phyloP scores from a whole-genome alignment of 2,888 invertebrate genomes.

The Hymenopus coronatus region DNA sequence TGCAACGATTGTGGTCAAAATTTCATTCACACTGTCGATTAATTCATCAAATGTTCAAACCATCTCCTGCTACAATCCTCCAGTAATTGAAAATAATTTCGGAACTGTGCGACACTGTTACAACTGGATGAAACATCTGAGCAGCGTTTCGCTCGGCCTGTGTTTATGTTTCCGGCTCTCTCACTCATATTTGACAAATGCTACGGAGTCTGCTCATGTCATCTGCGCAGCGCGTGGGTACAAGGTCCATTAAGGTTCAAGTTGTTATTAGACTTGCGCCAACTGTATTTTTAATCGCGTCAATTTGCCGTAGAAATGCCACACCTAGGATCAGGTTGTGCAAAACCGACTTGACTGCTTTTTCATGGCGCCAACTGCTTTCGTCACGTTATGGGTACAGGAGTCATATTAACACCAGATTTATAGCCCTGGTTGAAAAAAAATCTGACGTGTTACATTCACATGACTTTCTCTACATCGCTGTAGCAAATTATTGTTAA shows the following conservation, averaged over 20 bases:
- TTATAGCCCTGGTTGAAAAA: background rate
- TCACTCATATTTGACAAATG: background rate
- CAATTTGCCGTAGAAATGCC: background rate
- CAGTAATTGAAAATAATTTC: too few species aligned
- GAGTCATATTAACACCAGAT: background rate
- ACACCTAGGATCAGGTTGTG: background rate
- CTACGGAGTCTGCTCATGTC: background rate
- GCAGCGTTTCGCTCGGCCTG: background rate
- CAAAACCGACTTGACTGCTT: background rate
- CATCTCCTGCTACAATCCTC: too few species aligned
- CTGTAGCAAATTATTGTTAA: too few species aligned
- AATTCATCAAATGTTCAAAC: too few species aligned
- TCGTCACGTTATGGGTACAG: background rate
- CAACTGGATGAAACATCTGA: background rate
- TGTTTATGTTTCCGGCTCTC: background rate
- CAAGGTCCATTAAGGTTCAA: background rate
- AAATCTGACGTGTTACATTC: too few species aligned
- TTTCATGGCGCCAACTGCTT: background rate
- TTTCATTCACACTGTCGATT: too few species aligned
- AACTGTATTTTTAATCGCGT: background rate
- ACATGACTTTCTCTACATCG: too few species aligned
- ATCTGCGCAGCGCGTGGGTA: background rate
- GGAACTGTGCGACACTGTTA: background rate
- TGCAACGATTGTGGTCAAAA: too few species aligned
- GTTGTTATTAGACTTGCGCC: background rate